These are phyloP conservation scores for Paradoxurus hermaphroditus DNA, from an alignment of 2,113 vertebrate genomes.

Conservation along the genomic window DNA sequence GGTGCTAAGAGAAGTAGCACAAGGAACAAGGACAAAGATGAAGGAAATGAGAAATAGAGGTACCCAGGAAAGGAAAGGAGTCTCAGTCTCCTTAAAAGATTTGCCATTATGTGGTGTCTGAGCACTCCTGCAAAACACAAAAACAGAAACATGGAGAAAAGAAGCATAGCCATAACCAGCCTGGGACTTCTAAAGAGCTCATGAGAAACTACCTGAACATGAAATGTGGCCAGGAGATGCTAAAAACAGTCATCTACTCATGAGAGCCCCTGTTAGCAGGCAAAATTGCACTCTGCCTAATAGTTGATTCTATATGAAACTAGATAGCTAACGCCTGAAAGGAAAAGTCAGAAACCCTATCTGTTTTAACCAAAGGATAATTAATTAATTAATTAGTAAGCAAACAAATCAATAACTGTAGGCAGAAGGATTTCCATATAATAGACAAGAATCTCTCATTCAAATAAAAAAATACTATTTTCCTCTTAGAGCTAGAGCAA, in stretches of 20 bases:
- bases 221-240: neutral
- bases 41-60: neutral
- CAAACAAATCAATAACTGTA: neutral
- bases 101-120: neutral
- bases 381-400: neutral
- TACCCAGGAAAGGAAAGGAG: neutral
- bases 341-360: neutral
- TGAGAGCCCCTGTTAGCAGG: neutral
- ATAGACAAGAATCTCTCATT: neutral
- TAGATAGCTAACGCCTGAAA: neutral
- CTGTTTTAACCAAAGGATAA: neutral
- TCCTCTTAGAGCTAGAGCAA: neutral
- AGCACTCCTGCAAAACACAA: neutral
- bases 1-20: neutral
- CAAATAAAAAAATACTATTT: neutral
- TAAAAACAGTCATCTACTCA: neutral
- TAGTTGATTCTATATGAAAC: neutral
- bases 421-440: neutral
- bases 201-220: neutral
- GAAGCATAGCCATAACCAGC: neutral
- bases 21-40: neutral
- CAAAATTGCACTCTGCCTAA: neutral
- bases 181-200: neutral
- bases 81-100: neutral
- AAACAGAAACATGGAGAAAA: neutral